A percentile compares a stretch with the other conserved stretches of the same genome.
These are phyloP conservation scores for Rhinichthys osculus DNA, from an alignment of 2,797 vertebrate genomes.

Conservation along the genomic window DNA sequence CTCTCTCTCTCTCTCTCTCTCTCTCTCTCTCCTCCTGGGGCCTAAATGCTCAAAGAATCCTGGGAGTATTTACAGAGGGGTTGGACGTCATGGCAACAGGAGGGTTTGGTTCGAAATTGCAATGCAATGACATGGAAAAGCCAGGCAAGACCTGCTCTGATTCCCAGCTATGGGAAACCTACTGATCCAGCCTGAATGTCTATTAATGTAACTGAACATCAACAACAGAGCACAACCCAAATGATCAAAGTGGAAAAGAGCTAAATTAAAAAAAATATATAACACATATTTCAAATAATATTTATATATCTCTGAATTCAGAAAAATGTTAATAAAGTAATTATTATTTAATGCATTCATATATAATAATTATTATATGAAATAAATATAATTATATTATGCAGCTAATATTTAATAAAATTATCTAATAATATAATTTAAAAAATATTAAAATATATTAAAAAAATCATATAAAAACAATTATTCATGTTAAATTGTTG, in stretches of 20 bases:
- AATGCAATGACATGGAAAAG: conserved; percentile 66
- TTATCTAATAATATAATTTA: not conserved
- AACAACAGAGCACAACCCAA: conserved; percentile 2
- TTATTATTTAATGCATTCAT: not conserved
- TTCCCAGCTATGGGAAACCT: conserved; percentile 47
- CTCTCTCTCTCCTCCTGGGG: conserved; percentile 34
- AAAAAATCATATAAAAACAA: not conserved
- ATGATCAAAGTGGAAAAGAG: not conserved
- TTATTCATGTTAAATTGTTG: not conserved
- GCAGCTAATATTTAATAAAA: not conserved
- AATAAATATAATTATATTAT: not conserved
- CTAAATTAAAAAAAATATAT: not conserved
- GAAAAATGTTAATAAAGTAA: too few relatives aligned
- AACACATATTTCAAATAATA: not conserved
- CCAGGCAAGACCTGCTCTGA: conserved; percentile 55
- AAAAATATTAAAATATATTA: too few relatives aligned
- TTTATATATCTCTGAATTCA: not conserved
- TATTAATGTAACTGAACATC: conserved; percentile 32
- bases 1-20: conserved; percentile 35
- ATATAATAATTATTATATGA: not conserved
- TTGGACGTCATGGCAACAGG: conserved; percentile 76
- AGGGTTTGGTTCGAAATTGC: conserved; percentile 70
- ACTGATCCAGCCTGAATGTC: conserved; percentile 7
- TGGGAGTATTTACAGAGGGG: conserved; percentile 74
- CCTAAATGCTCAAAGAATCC: conserved; percentile 69